These are phyloP conservation scores for Vulpes ferrilata DNA, from an alignment of 2,113 vertebrate species.

Conservation along the genomic window DNA sequence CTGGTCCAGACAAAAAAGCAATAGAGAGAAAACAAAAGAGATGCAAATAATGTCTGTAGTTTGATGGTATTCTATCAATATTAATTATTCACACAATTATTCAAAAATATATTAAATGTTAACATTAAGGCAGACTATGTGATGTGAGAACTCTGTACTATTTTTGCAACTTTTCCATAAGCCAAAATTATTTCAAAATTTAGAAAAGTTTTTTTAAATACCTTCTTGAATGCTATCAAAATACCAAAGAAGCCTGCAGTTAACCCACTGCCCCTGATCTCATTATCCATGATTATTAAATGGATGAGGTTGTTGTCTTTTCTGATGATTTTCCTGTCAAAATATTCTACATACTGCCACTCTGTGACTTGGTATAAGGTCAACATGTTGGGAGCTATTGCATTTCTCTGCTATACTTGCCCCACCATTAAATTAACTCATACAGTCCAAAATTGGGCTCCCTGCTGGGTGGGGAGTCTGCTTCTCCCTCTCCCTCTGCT, in stretches of 20 bases:
- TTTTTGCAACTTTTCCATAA: background rate
- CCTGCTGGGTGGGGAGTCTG: too few species aligned
- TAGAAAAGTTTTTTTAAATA: background rate
- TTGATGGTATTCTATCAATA: background rate
- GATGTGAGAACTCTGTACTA: background rate
- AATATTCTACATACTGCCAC: background rate
- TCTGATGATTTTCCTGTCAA: background rate
- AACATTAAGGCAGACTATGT: background rate
- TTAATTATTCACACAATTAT: background rate
- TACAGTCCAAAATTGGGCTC: too few species aligned
- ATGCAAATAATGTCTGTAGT: background rate
- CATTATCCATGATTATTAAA: background rate
- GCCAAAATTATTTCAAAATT: background rate
- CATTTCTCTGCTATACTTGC: slow-evolving; percentile 7
- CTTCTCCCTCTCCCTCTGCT: too few species aligned
- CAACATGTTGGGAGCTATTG: background rate
- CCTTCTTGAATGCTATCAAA: background rate
- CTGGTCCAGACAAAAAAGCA: background rate
- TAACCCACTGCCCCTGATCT: background rate
- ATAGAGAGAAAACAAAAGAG: background rate
- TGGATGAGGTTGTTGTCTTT: background rate
- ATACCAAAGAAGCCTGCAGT: background rate
- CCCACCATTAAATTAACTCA: background rate
- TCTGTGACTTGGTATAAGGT: background rate
- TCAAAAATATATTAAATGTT: background rate